phyloP scores from a whole-genome alignment of 2,888 invertebrate genomes.

The Pyralis farinalis region DNA sequence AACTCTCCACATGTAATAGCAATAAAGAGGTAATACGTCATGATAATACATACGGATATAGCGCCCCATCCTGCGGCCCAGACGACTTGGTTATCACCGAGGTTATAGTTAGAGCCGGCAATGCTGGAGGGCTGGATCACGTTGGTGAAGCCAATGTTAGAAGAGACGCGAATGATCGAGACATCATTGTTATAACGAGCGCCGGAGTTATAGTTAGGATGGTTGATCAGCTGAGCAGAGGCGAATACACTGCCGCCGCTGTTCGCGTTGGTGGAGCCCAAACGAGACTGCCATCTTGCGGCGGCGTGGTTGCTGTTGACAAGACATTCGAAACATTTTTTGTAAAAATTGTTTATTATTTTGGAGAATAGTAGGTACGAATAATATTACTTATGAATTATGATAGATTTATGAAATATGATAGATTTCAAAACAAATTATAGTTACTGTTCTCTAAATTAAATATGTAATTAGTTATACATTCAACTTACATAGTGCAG shows the following conservation, averaged over 20 bases:
- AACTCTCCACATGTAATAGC: too few relatives aligned
- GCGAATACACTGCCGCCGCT: slow-evolving; percentile 24
- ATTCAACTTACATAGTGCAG: slow-evolving; percentile 28
- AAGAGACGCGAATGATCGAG: slow-evolving; percentile 26
- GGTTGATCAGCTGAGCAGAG: slow-evolving; percentile 16
- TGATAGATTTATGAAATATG: too few relatives aligned
- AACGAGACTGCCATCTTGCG: slow-evolving; percentile 32
- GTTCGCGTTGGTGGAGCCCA: slow-evolving; percentile 25
- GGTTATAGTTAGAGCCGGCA: slow-evolving; percentile 28
- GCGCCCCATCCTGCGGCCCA: slow-evolving; percentile 40
- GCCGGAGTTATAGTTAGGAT: slow-evolving; percentile 31
- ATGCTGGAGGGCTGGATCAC: slow-evolving; percentile 23
- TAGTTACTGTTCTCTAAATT: background rate
- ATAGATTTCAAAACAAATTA: background rate
- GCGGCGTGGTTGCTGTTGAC: slow-evolving; percentile 9
- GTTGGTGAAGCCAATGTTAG: slow-evolving; percentile 16
- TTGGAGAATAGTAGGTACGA: too few relatives aligned
- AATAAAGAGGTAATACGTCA: background rate
- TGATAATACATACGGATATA: slow-evolving; percentile 24
- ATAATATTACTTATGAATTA: too few relatives aligned
- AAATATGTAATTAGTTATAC: too few relatives aligned
- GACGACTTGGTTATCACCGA: slow-evolving; percentile 31
- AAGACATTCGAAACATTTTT: too few relatives aligned
- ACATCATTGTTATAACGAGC: slow-evolving; percentile 30
- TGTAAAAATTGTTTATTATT: too few relatives aligned